Conservation (phyloP, 1,140 invertebrate genomes). For the Lepidotrigona ventralis region DNA sequence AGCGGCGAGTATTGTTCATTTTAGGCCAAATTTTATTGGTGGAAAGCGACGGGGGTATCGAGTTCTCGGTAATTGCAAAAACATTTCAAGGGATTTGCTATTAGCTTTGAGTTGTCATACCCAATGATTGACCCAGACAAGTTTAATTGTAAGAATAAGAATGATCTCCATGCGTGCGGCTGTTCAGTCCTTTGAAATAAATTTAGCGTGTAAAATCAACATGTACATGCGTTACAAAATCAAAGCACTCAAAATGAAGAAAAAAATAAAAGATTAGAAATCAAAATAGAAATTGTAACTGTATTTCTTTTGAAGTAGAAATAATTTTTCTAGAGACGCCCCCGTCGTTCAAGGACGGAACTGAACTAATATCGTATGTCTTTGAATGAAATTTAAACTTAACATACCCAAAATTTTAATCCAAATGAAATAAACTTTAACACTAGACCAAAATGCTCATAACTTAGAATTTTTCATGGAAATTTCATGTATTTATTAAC, state of each 20-base stretch:
- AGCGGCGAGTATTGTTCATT: neutral
- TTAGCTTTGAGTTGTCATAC: neutral
- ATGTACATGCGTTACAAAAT: neutral
- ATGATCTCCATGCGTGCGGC: too few relatives aligned
- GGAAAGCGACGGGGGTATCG: neutral
- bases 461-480: too few relatives aligned
- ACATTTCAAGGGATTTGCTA: neutral
- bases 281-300: neutral
- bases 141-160: too few relatives aligned
- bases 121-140: neutral
- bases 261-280: neutral
- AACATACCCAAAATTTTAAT: too few relatives aligned
- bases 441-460: too few relatives aligned
- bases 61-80: neutral
- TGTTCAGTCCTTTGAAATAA: neutral
- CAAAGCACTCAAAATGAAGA: neutral
- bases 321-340: too few relatives aligned
- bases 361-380: neutral
- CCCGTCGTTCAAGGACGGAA: too few relatives aligned
- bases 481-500: too few relatives aligned
- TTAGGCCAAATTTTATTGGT: neutral
- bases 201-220: neutral
- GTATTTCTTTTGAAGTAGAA: too few relatives aligned
- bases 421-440: too few relatives aligned
- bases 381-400: neutral